phyloP scores from a whole-genome alignment of 2,113 vertebrate genomes.

The Pterocles orientalis region DNA sequence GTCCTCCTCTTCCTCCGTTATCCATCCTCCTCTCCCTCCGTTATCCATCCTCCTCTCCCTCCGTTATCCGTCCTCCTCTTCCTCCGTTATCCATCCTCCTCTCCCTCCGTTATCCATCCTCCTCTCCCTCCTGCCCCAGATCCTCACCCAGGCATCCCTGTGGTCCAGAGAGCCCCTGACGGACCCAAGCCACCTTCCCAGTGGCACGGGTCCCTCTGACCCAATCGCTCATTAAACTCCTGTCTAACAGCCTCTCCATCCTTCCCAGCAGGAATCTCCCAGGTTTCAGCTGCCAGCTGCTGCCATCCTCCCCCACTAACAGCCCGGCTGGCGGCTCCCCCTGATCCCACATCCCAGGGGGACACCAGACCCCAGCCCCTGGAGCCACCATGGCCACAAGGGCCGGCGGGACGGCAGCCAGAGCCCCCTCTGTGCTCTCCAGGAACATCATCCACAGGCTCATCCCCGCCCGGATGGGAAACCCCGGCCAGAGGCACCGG shows the following conservation, averaged over 20 bases:
- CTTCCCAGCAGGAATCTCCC: not conserved
- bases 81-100: not conserved
- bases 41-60: no score
- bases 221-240: rapidly evolving
- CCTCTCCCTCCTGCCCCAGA: not conserved
- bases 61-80: not conserved
- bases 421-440: not conserved
- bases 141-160: not conserved
- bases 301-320: not conserved
- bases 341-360: not conserved
- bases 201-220: rapidly evolving
- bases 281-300: not conserved
- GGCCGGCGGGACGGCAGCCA: rapidly evolving
- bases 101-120: not conserved
- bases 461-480: not conserved
- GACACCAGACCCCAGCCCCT: not conserved
- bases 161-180: not conserved
- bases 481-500: not conserved
- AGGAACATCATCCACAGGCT: not conserved
- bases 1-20: no score
- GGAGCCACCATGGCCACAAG: no score
- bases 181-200: rapidly evolving
- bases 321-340: not conserved
- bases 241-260: not conserved
- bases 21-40: no score